These are phyloP conservation scores for Trematocara stigmaticum DNA, from an alignment of 2,113 vertebrate species.

Conservation along the genomic window DNA sequence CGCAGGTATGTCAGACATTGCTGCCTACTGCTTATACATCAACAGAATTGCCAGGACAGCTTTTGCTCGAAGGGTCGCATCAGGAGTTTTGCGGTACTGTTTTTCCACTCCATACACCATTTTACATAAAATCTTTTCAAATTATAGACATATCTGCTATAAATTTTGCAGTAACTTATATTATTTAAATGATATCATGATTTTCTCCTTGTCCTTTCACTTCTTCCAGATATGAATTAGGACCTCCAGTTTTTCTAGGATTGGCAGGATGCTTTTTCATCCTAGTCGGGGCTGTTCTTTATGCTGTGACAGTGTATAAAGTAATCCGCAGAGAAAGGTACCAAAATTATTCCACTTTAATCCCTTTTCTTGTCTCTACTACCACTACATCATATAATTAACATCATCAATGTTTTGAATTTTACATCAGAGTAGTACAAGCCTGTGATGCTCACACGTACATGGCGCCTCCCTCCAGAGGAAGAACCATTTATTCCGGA, in stretches of 20 bases:
- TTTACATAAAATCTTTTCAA: background rate
- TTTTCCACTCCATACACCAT: background rate
- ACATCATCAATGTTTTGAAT: background rate
- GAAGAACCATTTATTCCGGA: slow-evolving; percentile 29
- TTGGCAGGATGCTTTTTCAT: slow-evolving; percentile 67
- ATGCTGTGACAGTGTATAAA: slow-evolving; percentile 56
- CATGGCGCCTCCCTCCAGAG: slow-evolving; percentile 17
- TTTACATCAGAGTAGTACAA: slow-evolving; percentile 6
- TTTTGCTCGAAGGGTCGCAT: slow-evolving; percentile 14
- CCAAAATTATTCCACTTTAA: background rate
- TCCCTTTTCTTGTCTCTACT: background rate
- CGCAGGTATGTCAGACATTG: slow-evolving; percentile 58
- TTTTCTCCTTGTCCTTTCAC: background rate
- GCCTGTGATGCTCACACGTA: slow-evolving; percentile 15
- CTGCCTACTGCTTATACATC: slow-evolving; percentile 74
- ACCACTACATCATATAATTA: background rate
- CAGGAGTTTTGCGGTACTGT: slow-evolving; percentile 57
- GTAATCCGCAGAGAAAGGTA: slow-evolving; percentile 62
- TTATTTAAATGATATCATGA: background rate
- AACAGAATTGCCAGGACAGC: slow-evolving; percentile 56
- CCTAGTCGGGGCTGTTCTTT: slow-evolving; percentile 59
- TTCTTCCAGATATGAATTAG: slow-evolving; percentile 69
- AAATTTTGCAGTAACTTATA: background rate
- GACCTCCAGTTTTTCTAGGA: slow-evolving; percentile 70
- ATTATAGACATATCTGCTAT: background rate